Evolutionary conservation across 2,888 invertebrate genomes (phyloP), one percentile per base, ranked within the genome.

Genomic region (Melipona bicolor): DNA sequence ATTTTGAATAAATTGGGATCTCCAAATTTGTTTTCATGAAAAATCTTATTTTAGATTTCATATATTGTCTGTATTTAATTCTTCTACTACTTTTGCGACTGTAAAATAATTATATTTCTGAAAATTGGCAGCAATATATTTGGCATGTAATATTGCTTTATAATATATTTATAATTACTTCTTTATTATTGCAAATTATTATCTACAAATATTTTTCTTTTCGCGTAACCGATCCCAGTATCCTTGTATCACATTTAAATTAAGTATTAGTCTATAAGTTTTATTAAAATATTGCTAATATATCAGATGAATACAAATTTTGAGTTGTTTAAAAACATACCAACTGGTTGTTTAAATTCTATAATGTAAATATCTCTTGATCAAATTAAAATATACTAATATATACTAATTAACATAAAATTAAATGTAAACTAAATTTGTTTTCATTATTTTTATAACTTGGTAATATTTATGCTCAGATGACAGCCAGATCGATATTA

Each of bases 151-250:
- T 81, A 83, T 83, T 83, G 71, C 67, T 81, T 56, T 65, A 54
- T 77, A 76, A 83, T 72, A 62, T 36, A 69, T 87, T 77, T 71
- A 68, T 81, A 84, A 87, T 87, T 87, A 87, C 71, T 43, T 80
- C 74, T 88, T 87, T 87, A 87, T 87, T 87, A 74, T 84, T 88
- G 84, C 79, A 87, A 86, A 88, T 84, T 86, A 88, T 84, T 86
- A 88, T 86, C 87, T 88, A 88, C 86, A 87, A 50, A 71, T 62
- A 52, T 56, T 59, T 71, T 81, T 50, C 36, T 64, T 79, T 74
- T 87, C 70, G 69, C 67, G 61, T 82, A 80, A 87, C 76, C 79
- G 59, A 87, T 87, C 70, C 76, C 69, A 62, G 73, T 84, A 75
- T 78, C 78, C 79, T 70, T 74, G 43, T 43, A 36, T 56, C 61